Evolutionary conservation across 2,888 invertebrate genomes (phyloP).

Genomic region (Argyresthia goedartella): DNA sequence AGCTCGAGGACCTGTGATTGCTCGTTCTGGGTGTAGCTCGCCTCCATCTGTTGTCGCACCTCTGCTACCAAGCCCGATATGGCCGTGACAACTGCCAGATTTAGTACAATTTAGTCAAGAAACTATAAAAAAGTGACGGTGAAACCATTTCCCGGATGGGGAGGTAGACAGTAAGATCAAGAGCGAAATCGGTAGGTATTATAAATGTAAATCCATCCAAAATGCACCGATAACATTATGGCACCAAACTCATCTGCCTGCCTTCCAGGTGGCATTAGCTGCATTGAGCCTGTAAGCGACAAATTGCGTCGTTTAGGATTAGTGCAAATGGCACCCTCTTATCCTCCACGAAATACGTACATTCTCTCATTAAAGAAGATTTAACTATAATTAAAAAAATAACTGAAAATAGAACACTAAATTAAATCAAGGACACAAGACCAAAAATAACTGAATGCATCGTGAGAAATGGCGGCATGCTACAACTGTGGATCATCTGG

Average conservation of each 20-base stretch:
- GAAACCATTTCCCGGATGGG: too few relatives aligned
- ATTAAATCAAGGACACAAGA: constrained; percentile 47
- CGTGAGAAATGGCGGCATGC: constrained; percentile 39
- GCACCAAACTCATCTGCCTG: too few relatives aligned
- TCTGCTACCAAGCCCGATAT: constrained; percentile 85
- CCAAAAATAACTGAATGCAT: constrained; percentile 51
- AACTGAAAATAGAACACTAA: constrained; percentile 35
- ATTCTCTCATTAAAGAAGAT: too few relatives aligned
- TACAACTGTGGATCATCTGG: constrained; percentile 6
- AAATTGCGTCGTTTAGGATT: too few relatives aligned
- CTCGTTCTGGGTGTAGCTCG: constrained; percentile 59
- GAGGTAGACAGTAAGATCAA: too few relatives aligned
- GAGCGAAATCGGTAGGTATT: background rate
- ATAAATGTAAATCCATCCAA: too few relatives aligned
- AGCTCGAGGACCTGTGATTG: constrained; percentile 57
- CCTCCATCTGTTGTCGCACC: constrained; percentile 82
- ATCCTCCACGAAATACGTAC: too few relatives aligned
- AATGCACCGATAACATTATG: too few relatives aligned
- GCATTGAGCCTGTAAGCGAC: too few relatives aligned
- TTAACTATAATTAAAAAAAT: constrained; percentile 1
- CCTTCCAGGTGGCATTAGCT: too few relatives aligned
- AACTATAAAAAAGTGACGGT: background rate
- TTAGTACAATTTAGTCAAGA: constrained; percentile 14
- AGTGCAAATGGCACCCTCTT: background rate
- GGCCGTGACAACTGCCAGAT: constrained; percentile 78